Evolutionary conservation across 30 jellyfish, hydroid and myxozoan genomes (phyloP).

Genomic region (Phacellophora camtschatica): DNA sequence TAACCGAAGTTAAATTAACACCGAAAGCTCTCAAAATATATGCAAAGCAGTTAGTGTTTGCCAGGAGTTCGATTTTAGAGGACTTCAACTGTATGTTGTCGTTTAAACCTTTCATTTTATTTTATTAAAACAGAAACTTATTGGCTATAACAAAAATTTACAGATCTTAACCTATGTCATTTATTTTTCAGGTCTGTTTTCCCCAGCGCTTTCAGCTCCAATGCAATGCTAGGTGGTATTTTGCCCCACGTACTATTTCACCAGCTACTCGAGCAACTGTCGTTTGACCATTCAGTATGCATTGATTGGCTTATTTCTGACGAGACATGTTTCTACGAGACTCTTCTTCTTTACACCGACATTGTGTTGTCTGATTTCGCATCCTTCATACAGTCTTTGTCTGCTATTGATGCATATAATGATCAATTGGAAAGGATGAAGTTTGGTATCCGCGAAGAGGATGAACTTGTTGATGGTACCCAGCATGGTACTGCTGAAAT

Average conservation of each 20-base stretch:
- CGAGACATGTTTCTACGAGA: constrained; percentile 38
- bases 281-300: constrained; percentile 56
- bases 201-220: no score
- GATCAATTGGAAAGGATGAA: background rate
- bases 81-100: no score
- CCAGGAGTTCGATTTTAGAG: no score
- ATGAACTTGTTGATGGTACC: background rate
- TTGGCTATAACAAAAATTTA: background rate
- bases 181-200: no score
- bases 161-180: no score
- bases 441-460: background rate
- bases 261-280: constrained; percentile 11
- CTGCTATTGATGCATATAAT: background rate
- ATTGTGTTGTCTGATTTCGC: constrained; percentile 26
- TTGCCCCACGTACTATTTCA: constrained; percentile 37
- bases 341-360: constrained; percentile 16
- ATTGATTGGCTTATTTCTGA: constrained; percentile 64
- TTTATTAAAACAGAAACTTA: background rate
- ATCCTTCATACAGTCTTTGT: background rate
- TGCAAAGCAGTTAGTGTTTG: no score
- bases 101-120: background rate
- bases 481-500: background rate
- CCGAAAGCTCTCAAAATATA: no score
- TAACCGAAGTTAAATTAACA: no score
- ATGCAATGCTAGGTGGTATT: background rate